A percentile compares a stretch with the other conserved stretches of the same genome.
phyloP scores from a whole-genome alignment of 2,797 vertebrate genomes.

The Cirrhinus mrigala region DNA sequence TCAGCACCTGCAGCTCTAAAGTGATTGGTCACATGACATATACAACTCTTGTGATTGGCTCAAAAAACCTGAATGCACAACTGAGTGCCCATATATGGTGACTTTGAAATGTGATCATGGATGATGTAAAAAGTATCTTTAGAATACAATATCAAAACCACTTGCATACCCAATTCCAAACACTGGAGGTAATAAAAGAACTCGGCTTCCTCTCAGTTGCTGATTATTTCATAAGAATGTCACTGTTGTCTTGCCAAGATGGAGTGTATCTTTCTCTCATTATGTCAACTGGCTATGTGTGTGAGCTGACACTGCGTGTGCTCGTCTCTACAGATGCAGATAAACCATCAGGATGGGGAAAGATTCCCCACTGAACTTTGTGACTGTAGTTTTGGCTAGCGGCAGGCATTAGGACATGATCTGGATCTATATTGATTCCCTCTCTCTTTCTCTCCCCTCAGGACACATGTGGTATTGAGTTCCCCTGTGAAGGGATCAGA shows the following conservation, averaged over 20 bases:
- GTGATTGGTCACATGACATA: background rate
- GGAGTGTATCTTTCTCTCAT: background rate
- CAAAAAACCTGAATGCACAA: background rate
- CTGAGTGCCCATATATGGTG: background rate
- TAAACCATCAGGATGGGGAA: background rate
- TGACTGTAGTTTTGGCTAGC: slow-evolving; percentile 15
- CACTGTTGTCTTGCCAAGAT: background rate
- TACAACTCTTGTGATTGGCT: background rate
- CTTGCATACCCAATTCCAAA: background rate
- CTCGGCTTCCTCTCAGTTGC: no score
- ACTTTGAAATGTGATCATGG: background rate
- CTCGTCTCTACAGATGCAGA: background rate
- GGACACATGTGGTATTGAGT: slow-evolving; percentile 35
- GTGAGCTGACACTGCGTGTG: background rate
- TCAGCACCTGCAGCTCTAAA: background rate
- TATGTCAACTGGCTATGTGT: background rate
- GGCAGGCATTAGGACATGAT: slow-evolving; percentile 26
- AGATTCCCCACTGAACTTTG: slow-evolving; percentile 1
- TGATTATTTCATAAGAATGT: background rate
- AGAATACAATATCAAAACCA: no score
- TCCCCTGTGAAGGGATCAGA: slow-evolving; percentile 32
- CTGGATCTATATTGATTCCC: slow-evolving; percentile 44
- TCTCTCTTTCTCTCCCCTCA: slow-evolving; percentile 31
- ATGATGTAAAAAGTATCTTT: background rate
- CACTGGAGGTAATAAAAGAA: background rate